phyloP scores from a whole-genome alignment of 2,888 invertebrate species.

The Limnephilus lunatus region DNA sequence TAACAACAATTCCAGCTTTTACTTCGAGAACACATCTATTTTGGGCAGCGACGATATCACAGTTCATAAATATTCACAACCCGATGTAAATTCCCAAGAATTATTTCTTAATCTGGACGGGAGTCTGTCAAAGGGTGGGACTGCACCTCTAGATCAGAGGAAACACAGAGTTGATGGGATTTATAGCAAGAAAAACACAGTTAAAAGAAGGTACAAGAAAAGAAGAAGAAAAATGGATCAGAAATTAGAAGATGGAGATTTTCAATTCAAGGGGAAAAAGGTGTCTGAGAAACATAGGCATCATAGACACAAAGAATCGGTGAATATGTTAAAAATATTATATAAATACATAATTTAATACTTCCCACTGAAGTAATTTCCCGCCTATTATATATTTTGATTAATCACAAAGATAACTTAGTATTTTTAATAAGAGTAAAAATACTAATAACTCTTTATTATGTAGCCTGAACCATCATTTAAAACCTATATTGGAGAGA shows the following conservation, averaged over 20 bases:
- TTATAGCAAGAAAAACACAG: slow-evolving; percentile 7
- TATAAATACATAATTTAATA: neutral
- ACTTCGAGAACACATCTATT: slow-evolving; percentile 55
- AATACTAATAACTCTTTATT: too few relatives aligned
- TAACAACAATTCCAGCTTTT: slow-evolving; percentile 53
- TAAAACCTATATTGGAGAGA: too few relatives aligned
- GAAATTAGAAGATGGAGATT: slow-evolving; percentile 34
- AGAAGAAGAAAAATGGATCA: slow-evolving; percentile 60
- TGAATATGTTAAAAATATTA: slow-evolving; percentile 2
- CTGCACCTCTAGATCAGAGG: neutral
- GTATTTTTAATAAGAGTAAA: too few relatives aligned
- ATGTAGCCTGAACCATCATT: too few relatives aligned
- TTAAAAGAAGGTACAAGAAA: slow-evolving; percentile 58
- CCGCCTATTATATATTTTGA: too few relatives aligned
- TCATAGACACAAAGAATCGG: slow-evolving; percentile 52
- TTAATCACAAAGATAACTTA: too few relatives aligned
- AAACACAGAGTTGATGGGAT: neutral
- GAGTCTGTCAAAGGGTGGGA: neutral
- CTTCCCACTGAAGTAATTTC: neutral
- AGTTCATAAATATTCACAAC: slow-evolving; percentile 51
- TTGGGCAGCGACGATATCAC: slow-evolving; percentile 52
- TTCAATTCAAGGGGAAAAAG: slow-evolving; percentile 47
- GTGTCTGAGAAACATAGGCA: slow-evolving; percentile 48
- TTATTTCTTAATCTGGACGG: slow-evolving; percentile 34
- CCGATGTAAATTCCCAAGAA: slow-evolving; percentile 44